Percentiles rank a stretch among this genome's conserved stretches.
These are phyloP conservation scores for Proterorhinus semilunaris DNA, from an alignment of 2,113 vertebrate species.

Conservation along the genomic window DNA sequence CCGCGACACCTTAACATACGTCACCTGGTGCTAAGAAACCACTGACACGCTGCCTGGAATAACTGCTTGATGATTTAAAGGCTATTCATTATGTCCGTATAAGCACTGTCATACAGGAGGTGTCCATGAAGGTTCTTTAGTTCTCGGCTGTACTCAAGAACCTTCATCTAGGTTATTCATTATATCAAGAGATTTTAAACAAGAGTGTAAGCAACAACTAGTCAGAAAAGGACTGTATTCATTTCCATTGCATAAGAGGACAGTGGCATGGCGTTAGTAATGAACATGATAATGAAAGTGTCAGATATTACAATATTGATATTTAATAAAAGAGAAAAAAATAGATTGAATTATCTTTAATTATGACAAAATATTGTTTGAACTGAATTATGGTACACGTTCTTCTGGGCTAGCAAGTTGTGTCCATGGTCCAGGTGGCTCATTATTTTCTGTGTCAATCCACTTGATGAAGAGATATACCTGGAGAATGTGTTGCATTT, in stretches of 20 bases:
- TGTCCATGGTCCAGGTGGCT: constrained; percentile 25
- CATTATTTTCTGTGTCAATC: constrained; percentile 40
- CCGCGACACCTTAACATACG: constrained; percentile 43
- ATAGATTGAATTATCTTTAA: constrained; percentile 53
- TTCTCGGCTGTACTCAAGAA: too few species aligned
- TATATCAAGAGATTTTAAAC: constrained; percentile 22
- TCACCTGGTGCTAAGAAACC: constrained; percentile 37
- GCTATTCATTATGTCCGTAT: constrained; percentile 37
- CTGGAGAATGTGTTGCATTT: constrained; percentile 1
- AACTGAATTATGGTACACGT: constrained; percentile 50
- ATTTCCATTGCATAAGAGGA: constrained; percentile 33
- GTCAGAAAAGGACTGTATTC: constrained; percentile 20
- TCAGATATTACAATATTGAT: constrained; percentile 20
- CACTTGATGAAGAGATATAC: constrained; percentile 17
- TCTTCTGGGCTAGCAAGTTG: constrained; percentile 51
- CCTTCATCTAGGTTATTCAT: too few species aligned
- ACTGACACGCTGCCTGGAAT: constrained; percentile 9
- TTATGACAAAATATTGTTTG: constrained; percentile 56
- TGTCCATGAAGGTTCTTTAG: too few species aligned
- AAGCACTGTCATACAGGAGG: too few species aligned
- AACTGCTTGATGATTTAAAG: constrained; percentile 41
- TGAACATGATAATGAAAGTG: constrained; percentile 52
- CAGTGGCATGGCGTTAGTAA: constrained; percentile 33
- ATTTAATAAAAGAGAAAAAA: constrained; percentile 31
- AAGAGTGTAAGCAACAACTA: constrained; percentile 21